Conservation (phyloP, 2,888 invertebrate genomes). For the Dryomyza anilis region DNA sequence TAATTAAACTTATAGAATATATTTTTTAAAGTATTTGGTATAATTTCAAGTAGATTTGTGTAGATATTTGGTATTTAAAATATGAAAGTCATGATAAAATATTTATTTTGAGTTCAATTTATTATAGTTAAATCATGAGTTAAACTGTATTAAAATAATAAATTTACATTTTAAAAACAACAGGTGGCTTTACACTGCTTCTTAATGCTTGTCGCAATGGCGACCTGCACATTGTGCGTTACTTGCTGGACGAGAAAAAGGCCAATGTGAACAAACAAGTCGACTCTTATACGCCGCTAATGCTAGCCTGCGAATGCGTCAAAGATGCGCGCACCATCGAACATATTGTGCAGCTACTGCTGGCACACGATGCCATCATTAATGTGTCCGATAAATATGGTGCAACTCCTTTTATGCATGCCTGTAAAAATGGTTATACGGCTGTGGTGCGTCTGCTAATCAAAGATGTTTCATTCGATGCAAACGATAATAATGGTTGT, state of each 20-base stretch:
- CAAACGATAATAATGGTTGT: conserved; percentile 54
- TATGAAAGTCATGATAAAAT: no score
- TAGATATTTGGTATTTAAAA: background rate
- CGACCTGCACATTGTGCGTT: conserved; percentile 46
- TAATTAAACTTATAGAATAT: conserved; percentile 13
- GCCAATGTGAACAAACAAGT: conserved; percentile 52
- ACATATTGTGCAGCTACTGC: conserved; percentile 47
- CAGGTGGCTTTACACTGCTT: conserved; percentile 45
- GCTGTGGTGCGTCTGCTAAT: conserved; percentile 48
- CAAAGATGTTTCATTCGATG: conserved; percentile 51
- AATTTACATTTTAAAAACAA: background rate
- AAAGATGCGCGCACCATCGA: conserved; percentile 40
- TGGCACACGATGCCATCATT: conserved; percentile 47
- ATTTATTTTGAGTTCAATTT: no score
- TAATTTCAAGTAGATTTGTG: no score
- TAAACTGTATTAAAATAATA: no score
- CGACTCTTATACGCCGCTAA: conserved; percentile 52
- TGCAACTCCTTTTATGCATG: conserved; percentile 57
- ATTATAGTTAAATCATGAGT: no score
- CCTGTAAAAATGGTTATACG: conserved; percentile 51
- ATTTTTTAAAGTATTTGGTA: background rate
- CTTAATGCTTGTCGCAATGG: conserved; percentile 50
- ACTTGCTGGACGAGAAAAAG: conserved; percentile 41
- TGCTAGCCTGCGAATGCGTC: conserved; percentile 50
- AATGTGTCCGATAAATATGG: conserved; percentile 57